A percentile compares a stretch with the other conserved stretches of the same genome.
Evolutionary conservation across 2,113 vertebrate species (phyloP).

Genomic region (Damaliscus lunatus): DNA sequence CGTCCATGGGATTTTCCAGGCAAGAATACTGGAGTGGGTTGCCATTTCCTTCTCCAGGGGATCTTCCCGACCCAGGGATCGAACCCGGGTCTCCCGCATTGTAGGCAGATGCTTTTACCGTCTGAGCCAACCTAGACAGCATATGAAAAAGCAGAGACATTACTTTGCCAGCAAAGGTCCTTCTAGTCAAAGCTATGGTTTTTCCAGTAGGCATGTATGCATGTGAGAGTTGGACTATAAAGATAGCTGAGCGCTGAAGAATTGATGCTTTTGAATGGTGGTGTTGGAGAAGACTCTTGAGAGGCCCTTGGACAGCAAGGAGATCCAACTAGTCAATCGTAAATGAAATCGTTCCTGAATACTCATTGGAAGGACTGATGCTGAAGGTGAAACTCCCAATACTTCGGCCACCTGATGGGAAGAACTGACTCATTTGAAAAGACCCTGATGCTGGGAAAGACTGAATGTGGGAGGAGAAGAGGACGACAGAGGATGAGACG

Average conservation of each 20-base stretch:
- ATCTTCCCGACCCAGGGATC: too few species aligned
- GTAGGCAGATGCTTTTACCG: too few species aligned
- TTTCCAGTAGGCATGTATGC: neutral
- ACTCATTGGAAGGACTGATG: neutral
- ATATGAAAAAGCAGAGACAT: neutral
- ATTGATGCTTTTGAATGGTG: neutral
- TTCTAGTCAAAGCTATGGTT: neutral
- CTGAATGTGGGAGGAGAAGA: rapidly evolving
- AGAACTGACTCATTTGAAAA: neutral
- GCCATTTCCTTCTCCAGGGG: too few species aligned
- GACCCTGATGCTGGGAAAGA: neutral
- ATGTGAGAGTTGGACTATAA: neutral
- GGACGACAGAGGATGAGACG: neutral
- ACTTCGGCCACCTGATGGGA: neutral
- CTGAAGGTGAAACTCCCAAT: neutral
- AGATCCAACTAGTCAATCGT: neutral
- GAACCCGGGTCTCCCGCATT: too few species aligned
- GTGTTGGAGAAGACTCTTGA: neutral
- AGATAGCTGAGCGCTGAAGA: neutral
- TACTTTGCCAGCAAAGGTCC: neutral
- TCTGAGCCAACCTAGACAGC: neutral
- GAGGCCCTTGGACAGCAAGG: neutral
- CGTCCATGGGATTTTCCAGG: too few species aligned
- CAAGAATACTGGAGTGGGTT: too few species aligned
- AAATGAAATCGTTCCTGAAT: neutral